These are phyloP conservation scores for Aurelia sp. DNA, from an alignment of 30 jellyfish, hydroid and myxozoan species.

Conservation along the genomic window DNA sequence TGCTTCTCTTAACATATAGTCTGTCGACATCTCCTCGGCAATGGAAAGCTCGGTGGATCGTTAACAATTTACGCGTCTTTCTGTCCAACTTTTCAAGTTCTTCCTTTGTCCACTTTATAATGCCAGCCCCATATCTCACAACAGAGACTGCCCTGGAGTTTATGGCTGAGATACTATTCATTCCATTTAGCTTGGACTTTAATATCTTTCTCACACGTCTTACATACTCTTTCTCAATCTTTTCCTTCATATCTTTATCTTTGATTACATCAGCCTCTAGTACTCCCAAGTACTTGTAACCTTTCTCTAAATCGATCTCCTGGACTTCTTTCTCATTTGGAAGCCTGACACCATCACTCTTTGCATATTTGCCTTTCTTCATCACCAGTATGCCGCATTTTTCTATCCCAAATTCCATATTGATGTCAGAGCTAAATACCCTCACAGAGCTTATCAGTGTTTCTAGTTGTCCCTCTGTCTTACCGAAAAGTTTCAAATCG, in stretches of 20 bases:
- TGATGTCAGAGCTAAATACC: constrained; percentile 14
- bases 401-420: constrained; percentile 14
- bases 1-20: neutral
- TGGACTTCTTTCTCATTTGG: constrained; percentile 3
- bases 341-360: constrained; percentile 16
- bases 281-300: constrained; percentile 26
- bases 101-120: no score
- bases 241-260: neutral
- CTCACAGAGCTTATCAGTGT: neutral
- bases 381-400: constrained; percentile 1
- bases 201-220: no score
- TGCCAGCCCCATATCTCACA: no score
- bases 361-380: constrained; percentile 17
- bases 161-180: neutral
- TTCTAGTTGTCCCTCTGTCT: no score
- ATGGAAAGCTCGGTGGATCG: neutral
- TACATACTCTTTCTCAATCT: neutral
- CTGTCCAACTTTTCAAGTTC: no score
- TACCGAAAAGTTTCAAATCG: no score
- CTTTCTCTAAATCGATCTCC: constrained; percentile 35
- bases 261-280: constrained; percentile 43
- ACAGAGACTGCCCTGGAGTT: no score
- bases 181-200: no score
- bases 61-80: no score
- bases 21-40: constrained; percentile 15